Evolutionary conservation across 2,797 vertebrate species (phyloP), one percentile per base, ranked within the genome.

Genomic region (Chelmon rostratus): DNA sequence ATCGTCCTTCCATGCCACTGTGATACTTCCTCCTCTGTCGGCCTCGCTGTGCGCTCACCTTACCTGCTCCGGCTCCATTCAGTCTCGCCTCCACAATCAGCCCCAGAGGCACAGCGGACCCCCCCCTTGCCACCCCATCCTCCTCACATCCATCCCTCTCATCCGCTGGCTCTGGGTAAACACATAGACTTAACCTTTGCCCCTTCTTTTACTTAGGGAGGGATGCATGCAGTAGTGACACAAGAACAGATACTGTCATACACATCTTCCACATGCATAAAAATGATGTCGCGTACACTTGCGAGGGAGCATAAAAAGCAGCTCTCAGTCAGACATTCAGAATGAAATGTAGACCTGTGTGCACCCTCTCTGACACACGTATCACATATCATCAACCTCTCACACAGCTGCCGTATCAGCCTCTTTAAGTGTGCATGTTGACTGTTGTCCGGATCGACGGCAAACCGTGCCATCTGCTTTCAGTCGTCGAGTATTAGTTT

Each of bases 51-150:
- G 79, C 63, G 88, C 91, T 96, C 94, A 94, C 91, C 91, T 96
- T 96, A 93, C 93, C 93, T 94, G 91, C 91, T 91, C 86, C 86
- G 94, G 94, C 95, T 97, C 93, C 91, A 88, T 93, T 92, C 87
- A 91, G 95, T 96, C 95, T 96, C 91, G 92, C 92, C 93, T 92
- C 87, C 94, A 90, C 92, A 94, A 89, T 94, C 94, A 83, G 52
- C 73, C 88, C 87, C 86, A 83, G 87, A 91, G 68, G 58, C 90
- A 86, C 84, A 84, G 87, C 49, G 33, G 82, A 78, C 75, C 70
- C 76, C 82, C 78, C 78, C 6, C 42, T 70, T 69, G 35, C 54
- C 64, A 70, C 69, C 67, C 71, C 56, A 62, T 88, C 79, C 75
- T 82, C 73, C 77, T 84, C 73, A 61, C 77, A 64, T 79, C 83